Evolutionary conservation across 1,140 invertebrate genomes (phyloP).

Genomic region (Sesamia nonagrioides): DNA sequence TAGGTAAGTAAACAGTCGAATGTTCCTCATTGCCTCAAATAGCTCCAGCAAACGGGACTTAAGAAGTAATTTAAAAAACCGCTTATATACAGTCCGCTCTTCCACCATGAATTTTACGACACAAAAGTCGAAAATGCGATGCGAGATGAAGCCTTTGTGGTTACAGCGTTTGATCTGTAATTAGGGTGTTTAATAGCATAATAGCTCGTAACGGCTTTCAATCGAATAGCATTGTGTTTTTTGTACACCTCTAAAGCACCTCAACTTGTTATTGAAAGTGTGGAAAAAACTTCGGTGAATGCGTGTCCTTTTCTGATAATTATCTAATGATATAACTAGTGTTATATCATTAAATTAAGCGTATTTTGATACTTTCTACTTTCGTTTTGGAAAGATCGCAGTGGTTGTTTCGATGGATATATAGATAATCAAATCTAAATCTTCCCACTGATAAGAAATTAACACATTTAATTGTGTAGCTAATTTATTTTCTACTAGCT

Average conservation of each 20-base stretch:
- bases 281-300: conserved; percentile 63
- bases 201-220: conserved; percentile 80
- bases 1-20: conserved; percentile 14
- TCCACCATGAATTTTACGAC: conserved; percentile 73
- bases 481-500: conserved; percentile 12
- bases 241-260: conserved; percentile 61
- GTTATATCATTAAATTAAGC: conserved; percentile 54
- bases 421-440: neutral
- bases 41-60: conserved; percentile 61
- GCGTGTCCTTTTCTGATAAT: conserved; percentile 58
- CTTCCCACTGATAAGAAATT: neutral
- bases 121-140: conserved; percentile 78
- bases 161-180: conserved; percentile 82
- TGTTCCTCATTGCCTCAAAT: conserved; percentile 4
- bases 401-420: neutral
- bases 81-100: conserved; percentile 62
- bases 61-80: conserved; percentile 76
- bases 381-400: conserved; percentile 13
- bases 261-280: conserved; percentile 66
- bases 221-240: conserved; percentile 76
- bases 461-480: neutral
- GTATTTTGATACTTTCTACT: conserved; percentile 47
- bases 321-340: conserved; percentile 57
- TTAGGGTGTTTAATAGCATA: conserved; percentile 82
- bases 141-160: conserved; percentile 82